Base-by-base conservation (phyloP, 1,140 invertebrate species). In the Drosophila sp. region DNA sequence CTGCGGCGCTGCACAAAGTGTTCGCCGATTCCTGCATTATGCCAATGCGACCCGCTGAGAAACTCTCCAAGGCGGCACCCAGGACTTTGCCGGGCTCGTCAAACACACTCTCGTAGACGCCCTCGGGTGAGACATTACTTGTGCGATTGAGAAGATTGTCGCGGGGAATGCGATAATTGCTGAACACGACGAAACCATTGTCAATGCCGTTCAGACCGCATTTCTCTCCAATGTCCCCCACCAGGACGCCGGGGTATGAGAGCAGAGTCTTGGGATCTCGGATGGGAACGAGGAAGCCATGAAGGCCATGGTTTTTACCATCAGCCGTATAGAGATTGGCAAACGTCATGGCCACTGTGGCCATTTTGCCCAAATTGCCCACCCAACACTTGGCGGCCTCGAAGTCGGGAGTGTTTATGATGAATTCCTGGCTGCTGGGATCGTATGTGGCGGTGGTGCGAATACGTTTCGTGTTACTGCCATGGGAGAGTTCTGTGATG, bases 301-400 rank as follows among this genome's bases (percentile, higher is more conserved):
- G 97, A 0, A 98, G 92, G 3, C 98, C 98, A 87, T 98, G 97
- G 87, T 95, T 96, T n/a, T 93, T 89, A 0, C 95, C 95, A 92
- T 98, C 96, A 1, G 94, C 92, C 0, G 94, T 94, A 60, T 94
- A 93, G 35, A 99, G 93, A 92, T 98, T 97, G 2, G 98, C 98
- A 93, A 97, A 99, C 4, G 98, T 93, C 58, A 98, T 91, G 1
- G 96, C 96, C 87, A 98, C 96, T 0, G 97, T 98, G 63, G 97
- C 96, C 30, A 95, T 95, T 94, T 98, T 95, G 95, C 97, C 96
- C 93, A 98, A 93, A 93, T 96, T 97, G 79, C 97, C 97, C 80
- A 96, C 94, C 98, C 98, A 99, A 93, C 97, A 98, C 94, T 99
- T 99, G 50, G 97, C 97, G 29, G 98, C 97, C 92, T 98, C 96